These are phyloP conservation scores for Heliconius erato DNA, from an alignment of 2,888 invertebrate species.

Conservation along the genomic window DNA sequence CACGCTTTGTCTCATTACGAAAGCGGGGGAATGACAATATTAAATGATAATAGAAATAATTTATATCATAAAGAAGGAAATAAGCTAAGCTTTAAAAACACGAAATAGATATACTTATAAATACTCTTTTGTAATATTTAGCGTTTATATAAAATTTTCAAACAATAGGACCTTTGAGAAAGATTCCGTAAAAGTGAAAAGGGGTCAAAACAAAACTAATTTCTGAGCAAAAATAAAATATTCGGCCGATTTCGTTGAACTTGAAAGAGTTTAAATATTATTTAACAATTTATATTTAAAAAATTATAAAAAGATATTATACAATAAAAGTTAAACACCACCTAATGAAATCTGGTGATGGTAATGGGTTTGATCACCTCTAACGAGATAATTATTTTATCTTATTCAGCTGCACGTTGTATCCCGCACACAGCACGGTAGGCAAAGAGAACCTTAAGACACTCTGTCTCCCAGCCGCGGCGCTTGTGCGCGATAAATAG, in stretches of 20 bases:
- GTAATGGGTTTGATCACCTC: no score
- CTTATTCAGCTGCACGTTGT: no score
- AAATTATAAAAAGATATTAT: no score
- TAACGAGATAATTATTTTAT: no score
- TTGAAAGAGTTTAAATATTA: background rate
- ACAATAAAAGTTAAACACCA: no score
- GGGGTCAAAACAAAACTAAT: background rate
- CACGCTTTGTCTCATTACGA: no score
- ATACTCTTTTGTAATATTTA: slow-evolving; percentile 6
- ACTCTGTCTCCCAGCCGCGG: no score
- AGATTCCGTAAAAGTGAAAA: slow-evolving; percentile 9
- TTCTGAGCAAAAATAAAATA: background rate
- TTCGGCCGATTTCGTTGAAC: background rate
- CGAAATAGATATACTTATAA: background rate
- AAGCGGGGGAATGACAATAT: no score
- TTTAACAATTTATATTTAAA: background rate
- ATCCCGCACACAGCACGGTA: no score
- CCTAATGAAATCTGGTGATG: no score
- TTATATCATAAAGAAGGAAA: background rate
- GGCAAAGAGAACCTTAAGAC: no score
- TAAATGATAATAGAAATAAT: background rate
- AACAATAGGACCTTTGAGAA: slow-evolving; percentile 14
- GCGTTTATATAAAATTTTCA: background rate
- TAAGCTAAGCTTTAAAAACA: background rate
- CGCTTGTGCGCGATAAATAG: no score